These are phyloP conservation scores for Labroides dimidiatus DNA, from an alignment of 2,797 vertebrate species.

Conservation along the genomic window DNA sequence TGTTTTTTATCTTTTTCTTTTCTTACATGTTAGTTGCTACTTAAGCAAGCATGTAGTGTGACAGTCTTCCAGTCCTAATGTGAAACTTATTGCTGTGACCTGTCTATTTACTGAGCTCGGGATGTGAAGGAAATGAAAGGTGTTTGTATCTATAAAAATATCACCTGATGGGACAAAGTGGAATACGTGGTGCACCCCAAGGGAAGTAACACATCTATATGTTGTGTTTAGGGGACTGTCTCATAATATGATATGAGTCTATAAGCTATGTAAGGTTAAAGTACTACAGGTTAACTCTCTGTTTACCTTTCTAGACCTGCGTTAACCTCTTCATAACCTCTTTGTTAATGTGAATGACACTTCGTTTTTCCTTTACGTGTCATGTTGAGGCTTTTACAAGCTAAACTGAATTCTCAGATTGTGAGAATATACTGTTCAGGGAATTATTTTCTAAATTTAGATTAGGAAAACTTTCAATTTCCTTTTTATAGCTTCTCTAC, in stretches of 20 bases:
- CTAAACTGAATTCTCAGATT: slow-evolving; percentile 58
- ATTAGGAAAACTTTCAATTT: slow-evolving; percentile 48
- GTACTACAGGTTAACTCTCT: slow-evolving; percentile 43
- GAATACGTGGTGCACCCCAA: slow-evolving; percentile 30
- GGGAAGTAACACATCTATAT: slow-evolving; percentile 25
- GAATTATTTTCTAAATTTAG: slow-evolving; percentile 75
- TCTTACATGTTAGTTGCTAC: slow-evolving; percentile 73
- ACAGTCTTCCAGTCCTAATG: slow-evolving; percentile 83
- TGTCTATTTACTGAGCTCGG: slow-evolving; percentile 62
- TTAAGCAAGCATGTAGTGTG: slow-evolving; percentile 81
- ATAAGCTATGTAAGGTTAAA: slow-evolving; percentile 68
- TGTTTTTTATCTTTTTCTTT: slow-evolving; percentile 73
- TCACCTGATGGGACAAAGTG: slow-evolving; percentile 49
- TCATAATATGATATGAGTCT: slow-evolving; percentile 49
- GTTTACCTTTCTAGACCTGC: slow-evolving; percentile 66
- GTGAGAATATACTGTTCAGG: slow-evolving; percentile 76
- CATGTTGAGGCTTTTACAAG: slow-evolving; percentile 49
- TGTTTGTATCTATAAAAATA: slow-evolving; percentile 41
- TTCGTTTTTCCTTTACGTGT: slow-evolving; percentile 48
- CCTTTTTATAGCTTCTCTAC: slow-evolving; percentile 55
- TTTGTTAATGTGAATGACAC: slow-evolving; percentile 34
- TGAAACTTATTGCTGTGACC: slow-evolving; percentile 68
- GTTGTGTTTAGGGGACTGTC: slow-evolving; percentile 41
- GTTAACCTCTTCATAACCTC: slow-evolving; percentile 50
- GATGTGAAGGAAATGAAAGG: slow-evolving; percentile 34